phyloP scores from a whole-genome alignment of 2,888 invertebrate species.

The Peribatodes rhomboidaria region DNA sequence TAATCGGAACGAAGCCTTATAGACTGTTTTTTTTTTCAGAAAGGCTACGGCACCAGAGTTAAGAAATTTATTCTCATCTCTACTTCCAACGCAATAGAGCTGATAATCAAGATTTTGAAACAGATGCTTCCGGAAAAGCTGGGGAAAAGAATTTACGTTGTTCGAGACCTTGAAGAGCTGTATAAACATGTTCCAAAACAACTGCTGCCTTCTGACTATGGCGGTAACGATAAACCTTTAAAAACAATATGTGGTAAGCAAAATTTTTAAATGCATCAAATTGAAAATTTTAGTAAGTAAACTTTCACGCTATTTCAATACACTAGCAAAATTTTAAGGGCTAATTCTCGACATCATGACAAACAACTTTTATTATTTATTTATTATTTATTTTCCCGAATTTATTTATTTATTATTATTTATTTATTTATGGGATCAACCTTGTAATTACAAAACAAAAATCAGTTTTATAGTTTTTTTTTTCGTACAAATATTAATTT shows the following conservation, averaged over 20 bases:
- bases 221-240: conserved; percentile 37
- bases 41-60: conserved; percentile 65
- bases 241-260: not conserved
- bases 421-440: no score
- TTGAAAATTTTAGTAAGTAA: no score
- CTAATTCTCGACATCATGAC: no score
- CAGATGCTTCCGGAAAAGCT: conserved; percentile 50
- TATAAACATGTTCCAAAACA: conserved; percentile 26
- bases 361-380: no score
- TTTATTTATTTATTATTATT: no score
- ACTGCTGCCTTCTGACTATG: conserved; percentile 41
- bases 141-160: conserved; percentile 35
- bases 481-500: no score
- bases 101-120: conserved; percentile 66
- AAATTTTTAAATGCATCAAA: not conserved
- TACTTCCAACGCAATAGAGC: conserved; percentile 67
- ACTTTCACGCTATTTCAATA: no score
- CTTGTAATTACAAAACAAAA: no score
- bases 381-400: no score
- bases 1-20: no score
- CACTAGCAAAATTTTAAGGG: no score
- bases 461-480: no score
- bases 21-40: conserved; percentile 55
- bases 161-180: conserved; percentile 34
- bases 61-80: conserved; percentile 73